A percentile compares a stretch with the other conserved stretches of the same genome.
Conservation (phyloP, 2,113 vertebrate genomes). For the Zeus faber region DNA sequence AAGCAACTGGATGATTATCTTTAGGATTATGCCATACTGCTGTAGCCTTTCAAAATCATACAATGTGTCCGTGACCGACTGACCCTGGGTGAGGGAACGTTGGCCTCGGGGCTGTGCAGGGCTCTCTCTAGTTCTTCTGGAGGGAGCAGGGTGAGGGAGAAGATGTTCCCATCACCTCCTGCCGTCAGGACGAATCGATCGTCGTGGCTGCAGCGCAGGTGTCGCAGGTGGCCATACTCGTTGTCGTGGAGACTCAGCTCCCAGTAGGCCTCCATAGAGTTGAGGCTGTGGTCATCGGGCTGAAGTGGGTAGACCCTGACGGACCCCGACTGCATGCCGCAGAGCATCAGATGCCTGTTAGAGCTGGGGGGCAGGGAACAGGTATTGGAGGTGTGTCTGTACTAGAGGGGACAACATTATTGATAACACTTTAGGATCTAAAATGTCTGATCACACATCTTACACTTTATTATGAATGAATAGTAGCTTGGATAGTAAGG, state of each 20-base stretch:
- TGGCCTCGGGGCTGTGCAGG: slow-evolving; percentile 61
- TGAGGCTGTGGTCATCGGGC: slow-evolving; percentile 37
- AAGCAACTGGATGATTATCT: too few species aligned
- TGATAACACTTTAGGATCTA: too few species aligned
- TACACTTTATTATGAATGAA: too few species aligned
- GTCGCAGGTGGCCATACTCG: slow-evolving; percentile 76
- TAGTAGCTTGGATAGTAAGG: too few species aligned
- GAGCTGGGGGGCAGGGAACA: slow-evolving; percentile 56
- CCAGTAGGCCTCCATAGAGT: slow-evolving; percentile 79
- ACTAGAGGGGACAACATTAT: too few species aligned
- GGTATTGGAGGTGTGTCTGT: too few species aligned
- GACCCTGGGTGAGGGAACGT: slow-evolving; percentile 83
- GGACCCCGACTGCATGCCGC: slow-evolving; percentile 86
- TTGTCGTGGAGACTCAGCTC: slow-evolving; percentile 84
- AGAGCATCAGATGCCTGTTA: slow-evolving; percentile 78
- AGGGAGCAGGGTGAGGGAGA: slow-evolving; percentile 80
- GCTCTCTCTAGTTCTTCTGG: too few species aligned
- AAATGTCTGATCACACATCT: too few species aligned
- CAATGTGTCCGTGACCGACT: too few species aligned
- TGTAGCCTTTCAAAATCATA: too few species aligned
- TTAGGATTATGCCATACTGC: too few species aligned
- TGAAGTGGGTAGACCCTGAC: slow-evolving; percentile 80
- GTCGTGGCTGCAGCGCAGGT: slow-evolving; percentile 80
- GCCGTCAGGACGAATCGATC: slow-evolving; percentile 80
- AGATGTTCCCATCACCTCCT: slow-evolving; percentile 91